Evolutionary conservation across 1,140 invertebrate genomes (phyloP).

Genomic region (Listronotus oregonensis): DNA sequence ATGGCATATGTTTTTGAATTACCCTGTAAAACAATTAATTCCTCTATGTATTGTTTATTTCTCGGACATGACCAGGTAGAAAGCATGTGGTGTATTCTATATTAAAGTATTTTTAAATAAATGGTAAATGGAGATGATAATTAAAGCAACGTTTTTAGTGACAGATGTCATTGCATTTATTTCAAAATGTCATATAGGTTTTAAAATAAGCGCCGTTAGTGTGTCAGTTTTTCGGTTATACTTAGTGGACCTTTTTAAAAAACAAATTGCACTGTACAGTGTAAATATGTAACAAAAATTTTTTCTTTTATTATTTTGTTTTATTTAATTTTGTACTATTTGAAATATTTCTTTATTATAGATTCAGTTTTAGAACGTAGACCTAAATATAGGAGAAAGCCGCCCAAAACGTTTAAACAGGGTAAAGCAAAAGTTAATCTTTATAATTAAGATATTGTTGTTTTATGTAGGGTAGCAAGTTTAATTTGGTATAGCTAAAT

Average conservation of each 20-base stretch:
- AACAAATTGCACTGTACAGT: slow-evolving; percentile 14
- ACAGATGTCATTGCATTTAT: too few species aligned
- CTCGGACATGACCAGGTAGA: too few species aligned
- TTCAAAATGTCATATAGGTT: too few species aligned
- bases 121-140: too few species aligned
- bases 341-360: slow-evolving; percentile 55
- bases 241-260: background rate
- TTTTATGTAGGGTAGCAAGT: slow-evolving; percentile 19
- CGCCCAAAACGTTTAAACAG: slow-evolving; percentile 62
- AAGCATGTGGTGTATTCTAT: too few species aligned
- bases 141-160: too few species aligned
- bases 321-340: slow-evolving; percentile 22
- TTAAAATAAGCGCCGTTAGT: too few species aligned
- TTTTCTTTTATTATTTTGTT: slow-evolving; percentile 18
- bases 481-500: slow-evolving; percentile 2
- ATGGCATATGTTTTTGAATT: too few species aligned
- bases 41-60: too few species aligned
- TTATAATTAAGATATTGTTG: slow-evolving; percentile 9
- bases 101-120: too few species aligned
- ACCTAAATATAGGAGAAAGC: slow-evolving; percentile 59
- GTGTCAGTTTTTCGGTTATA: too few species aligned
- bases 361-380: slow-evolving; percentile 60
- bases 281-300: slow-evolving; percentile 29
- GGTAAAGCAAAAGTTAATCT: slow-evolving; percentile 56
- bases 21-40: too few species aligned